A percentile compares a stretch with the other conserved stretches of the same genome.
Evolutionary conservation across 1,140 invertebrate species (phyloP).

Genomic region (Drosophila kohkoa): DNA sequence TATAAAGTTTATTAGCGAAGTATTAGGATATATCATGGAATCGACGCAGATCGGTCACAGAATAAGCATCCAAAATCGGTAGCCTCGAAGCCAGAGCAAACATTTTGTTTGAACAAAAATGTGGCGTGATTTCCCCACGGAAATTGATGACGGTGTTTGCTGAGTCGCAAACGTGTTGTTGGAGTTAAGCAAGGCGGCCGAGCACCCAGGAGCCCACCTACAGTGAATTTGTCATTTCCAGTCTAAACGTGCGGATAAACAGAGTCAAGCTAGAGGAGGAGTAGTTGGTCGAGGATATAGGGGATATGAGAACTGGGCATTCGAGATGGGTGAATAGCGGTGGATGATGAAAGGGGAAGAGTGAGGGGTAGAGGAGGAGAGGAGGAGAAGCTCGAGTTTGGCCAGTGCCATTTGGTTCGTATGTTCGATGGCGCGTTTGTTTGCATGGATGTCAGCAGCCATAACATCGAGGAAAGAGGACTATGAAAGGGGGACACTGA

Average conservation of each 20-base stretch:
- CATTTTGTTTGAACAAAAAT: conserved; percentile 83
- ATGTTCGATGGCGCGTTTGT: conserved; percentile 56
- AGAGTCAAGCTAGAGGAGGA: conserved; percentile 35
- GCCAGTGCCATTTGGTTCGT: conserved; percentile 22
- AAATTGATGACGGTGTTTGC: conserved; percentile 83
- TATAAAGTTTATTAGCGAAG: too few species aligned
- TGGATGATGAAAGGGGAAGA: conserved; percentile 8
- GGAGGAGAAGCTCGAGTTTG: conserved; percentile 15
- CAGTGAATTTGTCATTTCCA: conserved; percentile 83
- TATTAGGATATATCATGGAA: not conserved
- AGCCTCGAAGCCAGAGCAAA: conserved; percentile 58
- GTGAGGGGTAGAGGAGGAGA: too few species aligned
- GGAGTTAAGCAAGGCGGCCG: conserved; percentile 63
- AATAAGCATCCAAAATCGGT: conserved; percentile 23
- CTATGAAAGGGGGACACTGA: not conserved
- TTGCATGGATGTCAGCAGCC: conserved; percentile 77
- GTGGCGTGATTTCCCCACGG: conserved; percentile 82
- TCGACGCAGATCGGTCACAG: not conserved
- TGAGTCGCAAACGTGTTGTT: conserved; percentile 80
- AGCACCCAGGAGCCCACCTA: conserved; percentile 63
- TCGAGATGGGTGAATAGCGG: not conserved
- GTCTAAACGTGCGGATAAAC: conserved; percentile 81
- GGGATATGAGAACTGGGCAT: too few species aligned
- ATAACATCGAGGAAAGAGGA: conserved; percentile 52
- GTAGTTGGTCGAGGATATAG: not conserved